Evolutionary conservation across 1,140 invertebrate species (phyloP), one percentile per base, ranked within the genome.

Genomic region (Bombus affinis): DNA sequence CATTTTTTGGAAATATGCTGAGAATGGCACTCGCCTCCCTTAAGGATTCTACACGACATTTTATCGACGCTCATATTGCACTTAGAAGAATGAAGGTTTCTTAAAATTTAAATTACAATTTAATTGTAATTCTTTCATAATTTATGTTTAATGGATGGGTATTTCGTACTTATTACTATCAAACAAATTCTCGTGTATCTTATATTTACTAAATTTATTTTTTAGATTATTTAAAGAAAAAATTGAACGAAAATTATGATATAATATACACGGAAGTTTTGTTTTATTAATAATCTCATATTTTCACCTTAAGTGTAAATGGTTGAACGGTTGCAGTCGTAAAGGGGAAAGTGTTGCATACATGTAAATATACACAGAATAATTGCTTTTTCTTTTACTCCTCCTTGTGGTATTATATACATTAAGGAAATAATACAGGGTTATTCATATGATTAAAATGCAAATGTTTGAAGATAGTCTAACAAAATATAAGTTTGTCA

Each of bases 21-120:
- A 92, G 91, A 87, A 82, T 91, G 87, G 88, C 90, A 75, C 83
- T 94, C 32, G 79, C 80, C 18, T 87, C 86, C 37, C 77, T 93
- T 83, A 92, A 90, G 89, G 91, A 94, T 73, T 86, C 88, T 28
- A 87, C 87, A 71, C 72, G 90, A 84, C 73, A 86, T 86, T 88
- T 92, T 86, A 85, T 91, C 77, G 89, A 92, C 83, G 90, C 89
- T 73, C 76, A 82, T 81, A 90, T 94, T 83, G 83, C 93, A 42
- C 90, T 94, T 91, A 88, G 78, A 76, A 93, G 93, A 92, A 87
- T 93, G 53, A 92, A 94, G 93, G 94, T 94, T 87, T 91, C 79
- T 22, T 37, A 86, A 70, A 86, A 32, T 89, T 89, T 81, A 47
- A 85, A 68, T 65, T 77, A 77, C 28, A 68, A 66, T 79, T 87